Conservation (phyloP, 1,140 invertebrate genomes). For the Drosophila ficusphila region DNA sequence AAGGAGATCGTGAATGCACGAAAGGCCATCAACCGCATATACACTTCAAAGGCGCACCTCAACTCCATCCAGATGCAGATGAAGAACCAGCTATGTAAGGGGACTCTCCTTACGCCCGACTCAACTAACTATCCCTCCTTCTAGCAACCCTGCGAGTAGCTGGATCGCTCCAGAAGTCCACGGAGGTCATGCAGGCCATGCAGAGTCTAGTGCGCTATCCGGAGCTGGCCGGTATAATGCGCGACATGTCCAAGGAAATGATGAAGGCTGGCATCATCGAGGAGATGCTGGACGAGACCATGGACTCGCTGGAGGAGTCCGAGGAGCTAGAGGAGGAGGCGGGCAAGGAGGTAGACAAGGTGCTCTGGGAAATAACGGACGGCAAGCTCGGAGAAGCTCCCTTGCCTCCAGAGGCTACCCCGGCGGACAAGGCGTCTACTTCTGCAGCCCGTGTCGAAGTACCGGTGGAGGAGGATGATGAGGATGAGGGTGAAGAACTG, state of each 20-base stretch:
- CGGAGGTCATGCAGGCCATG: constrained; percentile 98
- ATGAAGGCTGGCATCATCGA: constrained; percentile 99
- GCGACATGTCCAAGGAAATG: constrained; percentile 99
- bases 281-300: constrained; percentile 99
- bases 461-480: constrained; percentile 80
- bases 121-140: neutral
- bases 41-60: constrained; percentile 98
- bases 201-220: constrained; percentile 95
- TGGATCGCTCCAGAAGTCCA: constrained; percentile 95
- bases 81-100: constrained; percentile 97
- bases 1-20: constrained; percentile 97
- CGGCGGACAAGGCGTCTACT: constrained; percentile 86
- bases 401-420: constrained; percentile 88
- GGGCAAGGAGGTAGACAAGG: constrained; percentile 96
- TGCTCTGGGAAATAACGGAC: constrained; percentile 97
- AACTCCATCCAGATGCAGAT: constrained; percentile 98
- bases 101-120: neutral
- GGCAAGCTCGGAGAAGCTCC: constrained; percentile 96
- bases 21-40: constrained; percentile 95
- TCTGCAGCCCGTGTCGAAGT: constrained; percentile 31
- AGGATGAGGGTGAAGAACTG: constrained; percentile 85
- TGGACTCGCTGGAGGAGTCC: constrained; percentile 95
- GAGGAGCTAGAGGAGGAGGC: constrained; percentile 97
- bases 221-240: constrained; percentile 97
- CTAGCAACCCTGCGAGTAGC: constrained; percentile 94